These are phyloP conservation scores for Camponotus pennsylvanicus DNA, from an alignment of 1,140 invertebrate genomes.

Conservation along the genomic window DNA sequence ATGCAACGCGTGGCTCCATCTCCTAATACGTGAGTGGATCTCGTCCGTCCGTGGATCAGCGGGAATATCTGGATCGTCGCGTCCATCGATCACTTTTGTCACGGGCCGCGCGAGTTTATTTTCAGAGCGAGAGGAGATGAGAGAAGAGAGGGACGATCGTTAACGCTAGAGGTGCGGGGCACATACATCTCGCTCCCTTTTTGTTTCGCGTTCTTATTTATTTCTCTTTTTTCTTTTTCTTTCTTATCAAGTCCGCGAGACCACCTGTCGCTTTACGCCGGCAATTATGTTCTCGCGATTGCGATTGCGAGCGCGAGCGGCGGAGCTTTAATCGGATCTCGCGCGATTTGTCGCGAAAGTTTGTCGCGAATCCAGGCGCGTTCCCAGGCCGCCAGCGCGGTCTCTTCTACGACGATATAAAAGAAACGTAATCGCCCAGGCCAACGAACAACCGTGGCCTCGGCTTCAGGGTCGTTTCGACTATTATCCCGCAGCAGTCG, in stretches of 20 bases:
- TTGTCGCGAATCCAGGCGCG: conserved; percentile 28
- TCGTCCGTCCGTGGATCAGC: conserved; percentile 33
- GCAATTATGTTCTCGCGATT: conserved; percentile 43
- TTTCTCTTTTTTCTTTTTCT: neutral
- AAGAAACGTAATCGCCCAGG: conserved; percentile 70
- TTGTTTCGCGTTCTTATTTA: conserved; percentile 17
- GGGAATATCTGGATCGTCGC: conserved; percentile 53
- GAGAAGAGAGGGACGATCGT: conserved; percentile 39
- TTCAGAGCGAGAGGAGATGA: conserved; percentile 43
- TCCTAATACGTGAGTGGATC: conserved; percentile 13
- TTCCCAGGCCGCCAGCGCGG: conserved; percentile 29
- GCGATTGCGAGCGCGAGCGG: conserved; percentile 16
- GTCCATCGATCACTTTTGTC: conserved; percentile 61
- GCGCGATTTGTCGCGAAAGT: conserved; percentile 53
- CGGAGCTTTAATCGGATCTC: conserved; percentile 54
- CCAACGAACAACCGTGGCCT: conserved; percentile 75
- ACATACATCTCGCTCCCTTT: conserved; percentile 13
- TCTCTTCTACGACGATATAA: conserved; percentile 57
- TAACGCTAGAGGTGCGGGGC: conserved; percentile 34
- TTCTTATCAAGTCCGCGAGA: conserved; percentile 31
- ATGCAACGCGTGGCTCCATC: conserved; percentile 51
- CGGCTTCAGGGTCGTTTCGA: conserved; percentile 78
- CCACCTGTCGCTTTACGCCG: conserved; percentile 53
- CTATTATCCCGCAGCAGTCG: conserved; percentile 76
- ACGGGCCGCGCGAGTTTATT: conserved; percentile 57